phyloP scores from a whole-genome alignment of 2,888 invertebrate species.

The Dioctria rufipes region DNA sequence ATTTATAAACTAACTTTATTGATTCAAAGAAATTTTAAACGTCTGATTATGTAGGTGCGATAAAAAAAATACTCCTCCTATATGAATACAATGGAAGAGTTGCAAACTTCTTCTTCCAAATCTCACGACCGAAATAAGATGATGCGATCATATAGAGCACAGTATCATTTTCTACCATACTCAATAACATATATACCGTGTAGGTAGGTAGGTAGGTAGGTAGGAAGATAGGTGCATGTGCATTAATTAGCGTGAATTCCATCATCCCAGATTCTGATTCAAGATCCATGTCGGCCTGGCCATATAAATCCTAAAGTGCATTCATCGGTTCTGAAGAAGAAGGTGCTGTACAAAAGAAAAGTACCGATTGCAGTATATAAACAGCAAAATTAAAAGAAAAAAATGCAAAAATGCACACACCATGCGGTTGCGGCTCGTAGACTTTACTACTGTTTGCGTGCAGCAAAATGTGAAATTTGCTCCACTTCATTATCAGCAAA shows the following conservation, averaged over 20 bases:
- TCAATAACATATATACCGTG: too few species aligned
- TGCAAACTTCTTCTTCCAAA: background rate
- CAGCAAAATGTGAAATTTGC: conserved; percentile 53
- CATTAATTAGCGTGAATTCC: conserved; percentile 47
- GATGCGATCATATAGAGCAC: conserved; percentile 23
- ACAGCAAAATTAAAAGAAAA: background rate
- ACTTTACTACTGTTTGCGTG: conserved; percentile 41
- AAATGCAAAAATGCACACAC: conserved; percentile 36
- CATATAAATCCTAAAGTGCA: conserved; percentile 25
- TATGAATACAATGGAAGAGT: conserved; percentile 38
- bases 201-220: too few species aligned
- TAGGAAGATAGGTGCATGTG: background rate
- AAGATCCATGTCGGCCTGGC: conserved; percentile 35
- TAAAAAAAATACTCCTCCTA: too few species aligned
- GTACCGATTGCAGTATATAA: conserved; percentile 28
- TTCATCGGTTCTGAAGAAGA: conserved; percentile 2
- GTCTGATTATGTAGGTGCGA: too few species aligned
- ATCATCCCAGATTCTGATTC: background rate
- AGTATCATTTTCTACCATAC: conserved; percentile 11
- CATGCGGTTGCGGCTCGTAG: conserved; percentile 39
- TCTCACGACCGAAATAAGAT: conserved; percentile 51
- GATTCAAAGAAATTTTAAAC: conserved; percentile 51
- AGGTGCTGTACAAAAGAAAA: background rate
- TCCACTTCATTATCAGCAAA: conserved; percentile 53
- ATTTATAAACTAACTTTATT: background rate